Evolutionary conservation across 2,888 invertebrate genomes (phyloP).

Genomic region (Scaeva pyrastri): DNA sequence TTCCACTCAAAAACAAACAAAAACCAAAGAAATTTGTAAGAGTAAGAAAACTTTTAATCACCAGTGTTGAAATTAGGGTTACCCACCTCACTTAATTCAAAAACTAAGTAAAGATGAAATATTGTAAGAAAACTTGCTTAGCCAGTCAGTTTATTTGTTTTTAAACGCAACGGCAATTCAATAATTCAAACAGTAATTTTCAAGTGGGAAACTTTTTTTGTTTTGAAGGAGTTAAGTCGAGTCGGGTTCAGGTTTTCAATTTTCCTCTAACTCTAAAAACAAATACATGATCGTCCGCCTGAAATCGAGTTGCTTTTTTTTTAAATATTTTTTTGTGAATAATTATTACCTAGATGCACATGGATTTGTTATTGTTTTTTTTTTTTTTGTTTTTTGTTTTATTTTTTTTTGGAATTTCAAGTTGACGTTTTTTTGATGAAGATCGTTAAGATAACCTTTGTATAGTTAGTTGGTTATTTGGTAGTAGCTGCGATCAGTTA

Average conservation of each 20-base stretch:
- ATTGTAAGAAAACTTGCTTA: conserved; percentile 55
- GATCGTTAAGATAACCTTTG: conserved; percentile 41
- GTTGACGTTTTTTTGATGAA: conserved; percentile 34
- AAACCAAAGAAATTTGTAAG: not conserved
- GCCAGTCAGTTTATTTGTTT: conserved; percentile 66
- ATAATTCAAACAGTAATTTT: conserved; percentile 63
- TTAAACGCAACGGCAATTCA: conserved; percentile 65
- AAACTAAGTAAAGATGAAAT: not conserved
- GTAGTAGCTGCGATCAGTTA: conserved; percentile 15
- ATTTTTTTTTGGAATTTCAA: not conserved
- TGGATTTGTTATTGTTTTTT: not conserved
- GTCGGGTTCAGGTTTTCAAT: conserved; percentile 28
- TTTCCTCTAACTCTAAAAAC: conserved; percentile 38
- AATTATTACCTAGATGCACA: no score
- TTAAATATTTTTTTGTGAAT: conserved; percentile 25
- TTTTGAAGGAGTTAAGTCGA: conserved; percentile 11
- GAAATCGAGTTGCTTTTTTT: conserved; percentile 40
- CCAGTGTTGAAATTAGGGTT: conserved; percentile 43
- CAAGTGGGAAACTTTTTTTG: conserved; percentile 49
- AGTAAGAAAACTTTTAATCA: not conserved
- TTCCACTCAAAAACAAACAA: no score
- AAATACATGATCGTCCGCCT: not conserved
- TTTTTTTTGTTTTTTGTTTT: no score
- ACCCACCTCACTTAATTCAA: conserved; percentile 37
- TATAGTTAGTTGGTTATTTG: not conserved